Percentiles rank a stretch among this genome's conserved stretches.
These are phyloP conservation scores for Acronicta aceris DNA, from an alignment of 2,888 invertebrate genomes.

Conservation along the genomic window DNA sequence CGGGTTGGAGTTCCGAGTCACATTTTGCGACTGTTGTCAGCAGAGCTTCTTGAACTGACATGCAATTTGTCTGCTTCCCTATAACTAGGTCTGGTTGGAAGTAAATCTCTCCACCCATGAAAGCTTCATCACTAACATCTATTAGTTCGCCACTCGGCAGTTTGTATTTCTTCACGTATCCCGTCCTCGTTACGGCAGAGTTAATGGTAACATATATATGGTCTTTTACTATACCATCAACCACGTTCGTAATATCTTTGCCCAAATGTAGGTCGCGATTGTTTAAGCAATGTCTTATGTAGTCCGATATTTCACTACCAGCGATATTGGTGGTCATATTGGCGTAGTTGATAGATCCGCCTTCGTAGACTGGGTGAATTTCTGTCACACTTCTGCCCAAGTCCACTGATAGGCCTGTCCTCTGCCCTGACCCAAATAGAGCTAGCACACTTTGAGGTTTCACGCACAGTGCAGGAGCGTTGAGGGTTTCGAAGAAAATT, in stretches of 20 bases:
- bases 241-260: constrained; percentile 15
- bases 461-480: constrained; percentile 74
- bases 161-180: constrained; percentile 55
- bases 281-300: constrained; percentile 62
- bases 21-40: constrained; percentile 67
- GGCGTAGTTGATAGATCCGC: constrained; percentile 72
- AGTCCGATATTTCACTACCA: constrained; percentile 63
- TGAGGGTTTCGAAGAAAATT: constrained; percentile 79
- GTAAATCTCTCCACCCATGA: constrained; percentile 70
- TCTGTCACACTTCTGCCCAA: constrained; percentile 73
- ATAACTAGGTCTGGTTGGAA: constrained; percentile 71
- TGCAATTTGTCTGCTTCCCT: constrained; percentile 45
- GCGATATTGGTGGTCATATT: constrained; percentile 70
- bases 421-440: constrained; percentile 75
- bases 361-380: constrained; percentile 77
- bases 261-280: constrained; percentile 59
- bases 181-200: constrained; percentile 49
- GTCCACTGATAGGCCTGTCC: constrained; percentile 79
- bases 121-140: constrained; percentile 70
- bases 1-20: constrained; percentile 67
- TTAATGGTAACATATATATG: constrained; percentile 66
- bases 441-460: constrained; percentile 74
- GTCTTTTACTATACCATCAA: constrained; percentile 65
- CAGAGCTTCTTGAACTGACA: constrained; percentile 69
- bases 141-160: constrained; percentile 69